These are phyloP conservation scores for Kobus ellipsiprymnus DNA, from an alignment of 2,113 vertebrate species.

Conservation along the genomic window DNA sequence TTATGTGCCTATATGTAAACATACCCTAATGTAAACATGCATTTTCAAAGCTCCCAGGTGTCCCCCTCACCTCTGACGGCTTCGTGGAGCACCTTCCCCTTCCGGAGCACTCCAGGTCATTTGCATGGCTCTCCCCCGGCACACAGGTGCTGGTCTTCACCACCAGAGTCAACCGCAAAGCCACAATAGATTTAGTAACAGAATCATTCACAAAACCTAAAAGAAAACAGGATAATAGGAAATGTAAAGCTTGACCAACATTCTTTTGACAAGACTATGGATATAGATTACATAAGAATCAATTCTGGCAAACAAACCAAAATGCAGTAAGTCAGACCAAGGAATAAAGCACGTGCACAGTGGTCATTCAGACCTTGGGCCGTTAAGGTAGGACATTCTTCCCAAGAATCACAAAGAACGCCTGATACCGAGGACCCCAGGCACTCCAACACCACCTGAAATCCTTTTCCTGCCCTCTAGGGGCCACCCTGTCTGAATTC, in stretches of 20 bases:
- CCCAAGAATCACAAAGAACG: not conserved
- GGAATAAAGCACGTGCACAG: fast-evolving
- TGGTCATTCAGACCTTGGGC: not conserved
- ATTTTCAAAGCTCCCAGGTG: not conserved
- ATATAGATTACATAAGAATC: not conserved
- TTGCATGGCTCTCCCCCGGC: slow-evolving; percentile 81
- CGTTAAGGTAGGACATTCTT: no score
- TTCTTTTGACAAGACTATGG: not conserved
- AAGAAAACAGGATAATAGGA: not conserved
- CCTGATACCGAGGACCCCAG: fast-evolving
- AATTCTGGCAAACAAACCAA: not conserved
- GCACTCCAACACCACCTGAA: fast-evolving
- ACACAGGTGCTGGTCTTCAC: slow-evolving; percentile 92
- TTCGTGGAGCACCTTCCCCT: slow-evolving; percentile 91
- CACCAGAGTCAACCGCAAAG: slow-evolving; percentile 88
- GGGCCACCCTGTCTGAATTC: not conserved
- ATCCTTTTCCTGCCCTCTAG: not conserved
- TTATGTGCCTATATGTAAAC: not conserved
- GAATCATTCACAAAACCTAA: slow-evolving; percentile 87
- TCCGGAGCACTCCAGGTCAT: slow-evolving; percentile 87
- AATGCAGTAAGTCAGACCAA: not conserved
- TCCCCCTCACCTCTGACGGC: slow-evolving; percentile 86
- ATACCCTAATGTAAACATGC: not conserved
- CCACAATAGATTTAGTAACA: slow-evolving; percentile 86
- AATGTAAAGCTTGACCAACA: not conserved